phyloP scores from a whole-genome alignment of 2,797 vertebrate genomes.

The Otolemur crassicaudatus region DNA sequence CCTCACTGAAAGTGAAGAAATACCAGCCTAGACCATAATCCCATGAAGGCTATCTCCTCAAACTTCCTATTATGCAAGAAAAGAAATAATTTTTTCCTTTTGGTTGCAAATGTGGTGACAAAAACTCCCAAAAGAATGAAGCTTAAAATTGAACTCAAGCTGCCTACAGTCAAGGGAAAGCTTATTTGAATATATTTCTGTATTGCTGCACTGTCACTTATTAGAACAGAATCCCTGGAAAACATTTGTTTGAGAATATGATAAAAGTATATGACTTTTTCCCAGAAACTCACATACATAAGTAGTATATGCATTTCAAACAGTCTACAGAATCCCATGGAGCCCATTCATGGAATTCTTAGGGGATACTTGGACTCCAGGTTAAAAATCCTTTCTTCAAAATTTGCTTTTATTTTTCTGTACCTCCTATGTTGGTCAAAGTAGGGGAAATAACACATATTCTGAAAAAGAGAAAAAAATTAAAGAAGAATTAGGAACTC shows the following conservation, averaged over 20 bases:
- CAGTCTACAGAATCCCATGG: neutral
- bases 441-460: neutral
- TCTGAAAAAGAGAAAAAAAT: neutral
- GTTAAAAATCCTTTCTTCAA: conserved; percentile 22
- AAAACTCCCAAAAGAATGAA: neutral
- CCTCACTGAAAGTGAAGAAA: neutral
- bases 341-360: neutral
- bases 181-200: neutral
- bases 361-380: neutral
- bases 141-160: neutral
- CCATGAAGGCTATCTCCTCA: neutral
- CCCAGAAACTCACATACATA: neutral
- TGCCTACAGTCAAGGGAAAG: neutral
- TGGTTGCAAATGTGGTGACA: neutral
- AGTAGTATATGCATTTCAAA: neutral
- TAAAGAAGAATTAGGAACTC: neutral
- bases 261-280: neutral
- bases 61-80: conserved; percentile 26
- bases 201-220: neutral
- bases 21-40: neutral
- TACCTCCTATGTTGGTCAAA: neutral
- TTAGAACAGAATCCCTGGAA: conserved; percentile 24
- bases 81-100: neutral
- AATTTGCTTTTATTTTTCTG: neutral
- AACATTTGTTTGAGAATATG: conserved; percentile 13